A percentile compares a stretch with the other conserved stretches of the same genome.
These are phyloP conservation scores for Picathartes gymnocephalus DNA, from an alignment of 2,113 vertebrate genomes.

Conservation along the genomic window DNA sequence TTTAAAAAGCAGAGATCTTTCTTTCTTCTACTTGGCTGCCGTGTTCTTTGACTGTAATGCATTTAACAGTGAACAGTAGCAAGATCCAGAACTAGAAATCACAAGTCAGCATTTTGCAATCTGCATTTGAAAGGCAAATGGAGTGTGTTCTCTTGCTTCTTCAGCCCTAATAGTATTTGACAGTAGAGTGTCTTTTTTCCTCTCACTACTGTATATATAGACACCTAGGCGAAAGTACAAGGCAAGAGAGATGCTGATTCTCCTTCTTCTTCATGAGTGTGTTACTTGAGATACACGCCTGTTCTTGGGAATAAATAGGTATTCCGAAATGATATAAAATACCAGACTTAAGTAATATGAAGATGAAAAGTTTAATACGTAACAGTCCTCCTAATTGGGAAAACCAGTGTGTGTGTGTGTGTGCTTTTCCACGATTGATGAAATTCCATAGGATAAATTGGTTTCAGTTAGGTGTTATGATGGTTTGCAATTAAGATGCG, in stretches of 20 bases:
- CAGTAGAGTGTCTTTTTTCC: neutral
- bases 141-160: neutral
- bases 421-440: neutral
- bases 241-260: neutral
- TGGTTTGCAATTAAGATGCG: neutral
- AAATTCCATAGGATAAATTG: neutral
- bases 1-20: neutral
- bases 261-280: neutral
- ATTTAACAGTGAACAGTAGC: neutral
- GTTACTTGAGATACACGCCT: neutral
- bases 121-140: neutral
- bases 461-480: neutral
- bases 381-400: neutral
- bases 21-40: neutral
- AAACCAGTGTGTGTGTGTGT: neutral
- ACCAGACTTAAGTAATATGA: neutral
- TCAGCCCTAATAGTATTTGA: neutral
- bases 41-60: neutral
- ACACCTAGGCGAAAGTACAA: neutral
- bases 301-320: neutral
- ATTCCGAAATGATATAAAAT: neutral
- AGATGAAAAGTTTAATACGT: neutral
- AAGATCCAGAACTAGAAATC: neutral
- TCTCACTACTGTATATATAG: neutral
- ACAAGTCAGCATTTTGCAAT: constrained; percentile 6